Evolutionary conservation across 2,888 invertebrate genomes (phyloP), one percentile per base, ranked within the genome.

Genomic region (Rhorus exstirpatorius): DNA sequence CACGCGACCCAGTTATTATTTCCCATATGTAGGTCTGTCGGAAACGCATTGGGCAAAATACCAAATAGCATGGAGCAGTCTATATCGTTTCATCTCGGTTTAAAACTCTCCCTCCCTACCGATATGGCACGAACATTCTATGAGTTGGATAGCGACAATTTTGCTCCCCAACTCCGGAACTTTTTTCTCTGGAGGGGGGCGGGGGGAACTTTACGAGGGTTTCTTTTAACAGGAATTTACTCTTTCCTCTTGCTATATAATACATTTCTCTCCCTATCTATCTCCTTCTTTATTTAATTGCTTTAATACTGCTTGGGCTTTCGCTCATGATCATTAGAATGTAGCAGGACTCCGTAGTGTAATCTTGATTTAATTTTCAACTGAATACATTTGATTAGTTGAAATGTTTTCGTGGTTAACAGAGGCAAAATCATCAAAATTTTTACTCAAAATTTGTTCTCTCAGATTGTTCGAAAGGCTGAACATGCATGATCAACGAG

Each of bases 31-130:
- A 79, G 75, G 67, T 81, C 76, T 81, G 35, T 68, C 44, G 49
- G 49, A 81, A 79, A 79, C 76, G 75, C 67, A 84, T 68, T 81
- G 81, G 81, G 81, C 81, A 81, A 79, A 67, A 60, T 75, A 67
- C 78, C 81, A 83, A 83, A 78, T 81, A 68, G 70, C 67, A 70
- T 70, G 70, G 74, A 78, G 60, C 65, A 75, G 79, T 38, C 38
- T 3, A 4, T 38, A 4, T 38, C 10, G 24, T 41, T 51, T n/a
- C 46, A 17, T 60, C 61, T 75, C 49, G 19, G 46, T 51, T 58
- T 55, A 53, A 71, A 44, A 58, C 21, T n/a, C 19, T 71, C 41
- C 38, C 26, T 24, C 58, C 31, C 8, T 35, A 31, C 49, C 24
- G 72, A 61, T 76, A 70, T 71, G 38, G 74, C 41, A 55, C 51